Percentiles rank a stretch among this genome's conserved stretches.
These are phyloP conservation scores for Trididemnum nubilum DNA, from an alignment of 23 tunicate species.

Conservation along the genomic window DNA sequence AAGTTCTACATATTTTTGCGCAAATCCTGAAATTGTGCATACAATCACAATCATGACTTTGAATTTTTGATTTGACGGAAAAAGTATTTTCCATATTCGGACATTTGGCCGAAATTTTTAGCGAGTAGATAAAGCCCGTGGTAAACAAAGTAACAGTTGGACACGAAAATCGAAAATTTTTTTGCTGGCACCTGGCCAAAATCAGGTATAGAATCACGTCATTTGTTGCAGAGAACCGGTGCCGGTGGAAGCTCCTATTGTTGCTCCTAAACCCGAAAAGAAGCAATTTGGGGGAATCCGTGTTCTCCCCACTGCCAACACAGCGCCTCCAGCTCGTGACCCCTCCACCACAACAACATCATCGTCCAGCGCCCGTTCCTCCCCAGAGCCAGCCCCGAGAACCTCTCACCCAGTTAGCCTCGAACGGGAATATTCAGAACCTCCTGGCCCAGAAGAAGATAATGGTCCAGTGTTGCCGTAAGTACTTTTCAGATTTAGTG, in stretches of 20 bases:
- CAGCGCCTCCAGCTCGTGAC: slow-evolving; percentile 17
- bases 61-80: no score
- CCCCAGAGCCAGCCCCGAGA: slow-evolving; percentile 91
- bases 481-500: slow-evolving; percentile 24
- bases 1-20: no score
- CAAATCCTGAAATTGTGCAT: no score
- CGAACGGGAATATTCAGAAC: slow-evolving; percentile 66
- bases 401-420: background rate
- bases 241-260: background rate
- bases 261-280: slow-evolving; percentile 44
- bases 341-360: slow-evolving; percentile 8
- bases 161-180: no score
- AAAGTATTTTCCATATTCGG: no score
- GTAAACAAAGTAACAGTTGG: no score
- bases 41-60: no score
- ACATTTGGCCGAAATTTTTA: no score
- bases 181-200: no score
- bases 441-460: slow-evolving; percentile 62
- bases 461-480: slow-evolving; percentile 74
- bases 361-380: slow-evolving; percentile 39
- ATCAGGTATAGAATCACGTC: no score
- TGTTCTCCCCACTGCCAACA: slow-evolving; percentile 31
- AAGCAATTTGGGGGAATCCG: slow-evolving; percentile 57
- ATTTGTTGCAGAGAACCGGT: no score
- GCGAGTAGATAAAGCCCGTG: no score